Conservation (phyloP, 37 sponge, comb jelly and placozoan genomes). For the Bolinopsis microptera region DNA sequence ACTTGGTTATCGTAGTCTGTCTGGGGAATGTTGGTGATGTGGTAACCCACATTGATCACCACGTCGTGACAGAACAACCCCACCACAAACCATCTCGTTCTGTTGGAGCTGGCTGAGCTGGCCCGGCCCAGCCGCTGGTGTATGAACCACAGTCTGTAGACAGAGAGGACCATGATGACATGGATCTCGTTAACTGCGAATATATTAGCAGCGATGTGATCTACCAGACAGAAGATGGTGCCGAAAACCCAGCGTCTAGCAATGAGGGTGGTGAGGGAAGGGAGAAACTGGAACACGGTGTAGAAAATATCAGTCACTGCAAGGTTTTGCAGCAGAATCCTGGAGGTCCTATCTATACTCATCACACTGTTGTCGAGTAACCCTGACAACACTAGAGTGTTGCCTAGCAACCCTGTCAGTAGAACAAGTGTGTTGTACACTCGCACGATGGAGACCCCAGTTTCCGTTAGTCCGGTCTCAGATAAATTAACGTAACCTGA, state of each 20-base stretch:
- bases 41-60: not conserved
- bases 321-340: conserved; percentile 44
- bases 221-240: not conserved
- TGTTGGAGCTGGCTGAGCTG: not conserved
- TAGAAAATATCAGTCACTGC: conserved; percentile 48
- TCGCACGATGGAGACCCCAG: conserved; percentile 4
- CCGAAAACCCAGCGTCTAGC: conserved; percentile 18
- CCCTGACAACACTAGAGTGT: conserved; percentile 45
- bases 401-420: conserved; percentile 1
- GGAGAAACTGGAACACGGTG: conserved; percentile 59
- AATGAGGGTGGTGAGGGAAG: conserved; percentile 36
- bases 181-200: conserved; percentile 63
- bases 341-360: conserved; percentile 18
- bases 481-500: conserved; percentile 31
- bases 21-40: not conserved
- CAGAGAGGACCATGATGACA: conserved; percentile 1
- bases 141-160: conserved; percentile 46
- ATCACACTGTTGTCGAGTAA: conserved; percentile 15
- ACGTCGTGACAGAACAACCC: conserved; percentile 45
- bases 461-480: not conserved
- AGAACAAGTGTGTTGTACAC: conserved; percentile 16
- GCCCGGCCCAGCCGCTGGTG: conserved; percentile 13
- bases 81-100: not conserved
- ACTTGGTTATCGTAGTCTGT: not conserved
- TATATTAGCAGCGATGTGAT: conserved; percentile 31